Percentiles rank a stretch among this genome's conserved stretches.
phyloP scores from a whole-genome alignment of 2,888 invertebrate species.

The Acanthosepion esculentum region DNA sequence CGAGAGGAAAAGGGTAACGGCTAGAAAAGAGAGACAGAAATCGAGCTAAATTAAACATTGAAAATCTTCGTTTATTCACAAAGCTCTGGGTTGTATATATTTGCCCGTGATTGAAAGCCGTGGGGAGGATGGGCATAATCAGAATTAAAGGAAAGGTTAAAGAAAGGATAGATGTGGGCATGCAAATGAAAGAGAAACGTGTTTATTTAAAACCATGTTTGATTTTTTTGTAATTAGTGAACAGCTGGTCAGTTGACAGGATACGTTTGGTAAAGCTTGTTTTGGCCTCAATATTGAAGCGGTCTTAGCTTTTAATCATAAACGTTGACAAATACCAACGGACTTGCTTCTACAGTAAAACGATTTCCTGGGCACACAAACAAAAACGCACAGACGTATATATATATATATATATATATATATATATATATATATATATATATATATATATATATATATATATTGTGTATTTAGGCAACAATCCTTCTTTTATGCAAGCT shows the following conservation, averaged over 20 bases:
- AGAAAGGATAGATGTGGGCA: not conserved
- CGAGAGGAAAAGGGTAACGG: no score
- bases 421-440: no score
- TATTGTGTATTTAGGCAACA: no score
- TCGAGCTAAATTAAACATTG: not conserved
- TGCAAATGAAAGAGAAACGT: not conserved
- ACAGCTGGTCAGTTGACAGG: not conserved
- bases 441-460: no score
- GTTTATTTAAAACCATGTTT: not conserved
- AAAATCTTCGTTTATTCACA: not conserved
- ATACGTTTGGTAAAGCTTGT: not conserved
- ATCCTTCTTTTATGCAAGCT: no score
- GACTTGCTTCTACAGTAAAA: no score
- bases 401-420: no score
- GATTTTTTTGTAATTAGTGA: not conserved
- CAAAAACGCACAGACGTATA: no score
- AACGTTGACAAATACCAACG: no score
- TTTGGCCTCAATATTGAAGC: no score
- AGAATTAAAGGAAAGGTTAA: not conserved
- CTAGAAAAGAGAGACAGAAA: not conserved
- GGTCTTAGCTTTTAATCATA: no score
- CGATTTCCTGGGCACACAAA: no score
- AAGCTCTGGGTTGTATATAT: not conserved
- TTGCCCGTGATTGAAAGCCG: not conserved
- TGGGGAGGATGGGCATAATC: not conserved